Base-by-base conservation (phyloP, 2,888 invertebrate species). In the Ophonus ardosiacus region DNA sequence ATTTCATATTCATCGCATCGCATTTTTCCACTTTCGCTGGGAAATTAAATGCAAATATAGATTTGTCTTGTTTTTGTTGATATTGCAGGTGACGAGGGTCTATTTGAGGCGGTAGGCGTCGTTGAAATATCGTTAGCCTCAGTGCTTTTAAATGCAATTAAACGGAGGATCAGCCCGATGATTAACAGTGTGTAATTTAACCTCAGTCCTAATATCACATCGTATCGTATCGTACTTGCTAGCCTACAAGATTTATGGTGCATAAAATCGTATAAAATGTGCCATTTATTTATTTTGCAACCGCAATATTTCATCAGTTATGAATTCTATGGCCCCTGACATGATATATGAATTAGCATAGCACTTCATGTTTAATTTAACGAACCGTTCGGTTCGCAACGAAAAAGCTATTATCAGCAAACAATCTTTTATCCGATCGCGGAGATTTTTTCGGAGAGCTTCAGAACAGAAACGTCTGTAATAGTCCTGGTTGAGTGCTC, bases 1-100 rank as follows among this genome's bases (percentile, higher is more conserved):
- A 76, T 76, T 76, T 51, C 57, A 59, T 78, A 78, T 78, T 78
- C 78, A 78, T 57, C 56, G 57, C 78, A 78, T 57, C 56, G 57
- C 59, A 57, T 78, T 78, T 74, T 78, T 78, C 78, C 78, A 56
- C 31, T 78, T 78, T 78, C 78, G 31, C 21, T 59, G 43, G 51
- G 24, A 78, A 78, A 78, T 78, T 78, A 78, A 78, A 78, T 78
- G 78, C 57, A 78, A 78, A 78, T 78, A 78, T 78, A 68, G 68
- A 68, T 68, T 68, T 68, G 68, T 68, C 68, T 68, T 68, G 68
- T 68, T 68, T 68, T 38, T 68, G 68, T 68, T 31, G 68, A 68
- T 38, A 68, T 68, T 68, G 38, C 68, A 68, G 68, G 68, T 68
- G 68, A 68, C 38, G 68, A 68, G 68, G 68, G 68, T 68, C 31